phyloP scores from a whole-genome alignment of 2,113 vertebrate genomes.

The Candoia aspera region DNA sequence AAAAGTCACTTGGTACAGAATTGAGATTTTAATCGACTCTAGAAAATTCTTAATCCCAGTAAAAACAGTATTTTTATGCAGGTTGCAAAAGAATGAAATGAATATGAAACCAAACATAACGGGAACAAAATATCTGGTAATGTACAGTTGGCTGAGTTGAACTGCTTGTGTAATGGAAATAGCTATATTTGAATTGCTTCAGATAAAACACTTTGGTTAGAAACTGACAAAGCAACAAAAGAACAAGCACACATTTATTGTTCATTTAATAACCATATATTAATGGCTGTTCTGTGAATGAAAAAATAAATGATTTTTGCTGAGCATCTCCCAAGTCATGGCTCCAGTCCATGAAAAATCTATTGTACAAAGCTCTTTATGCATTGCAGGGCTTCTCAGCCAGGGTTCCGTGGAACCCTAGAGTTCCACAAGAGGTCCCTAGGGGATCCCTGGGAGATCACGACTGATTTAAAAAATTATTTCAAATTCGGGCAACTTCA shows the following conservation, averaged over 20 bases:
- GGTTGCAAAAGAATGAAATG: neutral
- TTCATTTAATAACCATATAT: neutral
- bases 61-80: neutral
- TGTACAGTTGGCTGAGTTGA: neutral
- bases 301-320: neutral
- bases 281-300: neutral
- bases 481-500: too few relatives aligned
- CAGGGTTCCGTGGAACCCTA: too few relatives aligned
- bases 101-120: neutral
- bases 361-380: neutral
- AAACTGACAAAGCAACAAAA: neutral
- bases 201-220: neutral
- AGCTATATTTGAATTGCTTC: neutral
- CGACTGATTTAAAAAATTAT: too few relatives aligned
- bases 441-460: too few relatives aligned
- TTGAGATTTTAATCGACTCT: too few relatives aligned
- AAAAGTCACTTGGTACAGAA: too few relatives aligned
- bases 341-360: neutral
- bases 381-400: too few relatives aligned
- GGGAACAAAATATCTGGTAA: neutral
- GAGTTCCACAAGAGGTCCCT: too few relatives aligned
- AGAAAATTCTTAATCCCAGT: neutral
- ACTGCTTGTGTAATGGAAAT: neutral
- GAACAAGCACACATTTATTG: neutral
- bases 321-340: neutral